A percentile compares a stretch with the other conserved stretches of the same genome.
Evolutionary conservation across 2,888 invertebrate genomes (phyloP).

Genomic region (Syritta pipiens): DNA sequence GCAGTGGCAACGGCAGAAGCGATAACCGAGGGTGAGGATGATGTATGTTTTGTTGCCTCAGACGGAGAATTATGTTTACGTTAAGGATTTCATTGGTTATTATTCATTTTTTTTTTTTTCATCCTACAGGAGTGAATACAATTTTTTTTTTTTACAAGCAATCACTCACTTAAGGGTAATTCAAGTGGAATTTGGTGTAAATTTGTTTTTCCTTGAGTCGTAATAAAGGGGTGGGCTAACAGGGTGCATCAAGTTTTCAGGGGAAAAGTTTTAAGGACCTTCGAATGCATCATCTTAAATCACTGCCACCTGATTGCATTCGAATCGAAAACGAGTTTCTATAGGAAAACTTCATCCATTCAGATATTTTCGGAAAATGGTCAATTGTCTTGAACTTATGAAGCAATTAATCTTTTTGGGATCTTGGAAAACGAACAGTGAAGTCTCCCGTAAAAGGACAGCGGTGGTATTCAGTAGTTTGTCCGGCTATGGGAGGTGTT

Average conservation of each 20-base stretch:
- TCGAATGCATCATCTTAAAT: slow-evolving; percentile 19
- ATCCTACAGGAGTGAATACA: slow-evolving; percentile 35
- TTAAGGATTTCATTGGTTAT: slow-evolving; percentile 68
- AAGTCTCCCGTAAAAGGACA: too few relatives aligned
- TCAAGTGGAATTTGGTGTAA: slow-evolving; percentile 67
- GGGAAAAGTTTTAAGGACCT: slow-evolving; percentile 16
- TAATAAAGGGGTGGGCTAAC: background rate
- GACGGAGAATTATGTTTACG: slow-evolving; percentile 65
- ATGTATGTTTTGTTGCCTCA: slow-evolving; percentile 59
- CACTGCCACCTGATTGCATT: slow-evolving; percentile 54
- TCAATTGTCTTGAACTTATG: slow-evolving; percentile 60
- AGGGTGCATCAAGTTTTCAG: background rate
- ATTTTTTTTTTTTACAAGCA: slow-evolving; percentile 44
- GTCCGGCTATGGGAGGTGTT: too few relatives aligned
- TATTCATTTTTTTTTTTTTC: slow-evolving; percentile 52
- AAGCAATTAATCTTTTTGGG: slow-evolving; percentile 60
- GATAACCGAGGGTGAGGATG: slow-evolving; percentile 15
- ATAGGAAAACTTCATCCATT: slow-evolving; percentile 50
- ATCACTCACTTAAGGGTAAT: slow-evolving; percentile 65
- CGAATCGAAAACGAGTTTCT: slow-evolving; percentile 42
- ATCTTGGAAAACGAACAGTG: too few relatives aligned
- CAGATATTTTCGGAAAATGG: slow-evolving; percentile 1
- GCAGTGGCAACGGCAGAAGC: background rate
- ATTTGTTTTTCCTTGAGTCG: slow-evolving; percentile 56
- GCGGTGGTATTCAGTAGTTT: too few relatives aligned